Percentiles rank a stretch among this genome's conserved stretches.
Conservation (phyloP, 2,113 vertebrate genomes). For the Microtus oregoni region DNA sequence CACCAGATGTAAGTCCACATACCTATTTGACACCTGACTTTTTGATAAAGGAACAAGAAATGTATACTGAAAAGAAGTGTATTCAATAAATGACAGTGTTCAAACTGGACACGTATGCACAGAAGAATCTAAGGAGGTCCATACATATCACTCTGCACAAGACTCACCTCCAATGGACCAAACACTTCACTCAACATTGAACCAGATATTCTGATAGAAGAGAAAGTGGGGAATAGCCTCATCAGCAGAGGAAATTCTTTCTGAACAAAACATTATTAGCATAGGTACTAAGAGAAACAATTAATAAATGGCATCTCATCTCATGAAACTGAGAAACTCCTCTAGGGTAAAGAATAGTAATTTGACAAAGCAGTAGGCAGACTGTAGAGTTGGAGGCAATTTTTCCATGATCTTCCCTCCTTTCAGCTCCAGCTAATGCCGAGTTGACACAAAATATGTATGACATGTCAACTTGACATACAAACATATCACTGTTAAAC, state of each 20-base stretch:
- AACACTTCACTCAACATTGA: not conserved
- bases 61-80: not conserved
- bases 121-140: not conserved
- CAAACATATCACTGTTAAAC: not conserved
- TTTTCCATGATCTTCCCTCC: not conserved
- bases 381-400: not conserved
- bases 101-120: not conserved
- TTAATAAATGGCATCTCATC: not conserved
- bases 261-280: not conserved
- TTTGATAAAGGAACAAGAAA: not conserved
- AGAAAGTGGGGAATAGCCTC: not conserved
- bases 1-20: not conserved
- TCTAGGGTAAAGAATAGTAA: not conserved
- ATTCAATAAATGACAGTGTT: not conserved
- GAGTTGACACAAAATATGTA: not conserved
- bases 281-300: not conserved
- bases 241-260: not conserved
- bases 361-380: not conserved
- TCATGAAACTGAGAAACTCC: not conserved
- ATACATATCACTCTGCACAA: not conserved
- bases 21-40: not conserved
- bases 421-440: not conserved
- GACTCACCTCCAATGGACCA: not conserved
- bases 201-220: not conserved
- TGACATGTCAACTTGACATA: not conserved